Base-by-base conservation (phyloP, 2,797 vertebrate genomes). In the Borostomias antarcticus region DNA sequence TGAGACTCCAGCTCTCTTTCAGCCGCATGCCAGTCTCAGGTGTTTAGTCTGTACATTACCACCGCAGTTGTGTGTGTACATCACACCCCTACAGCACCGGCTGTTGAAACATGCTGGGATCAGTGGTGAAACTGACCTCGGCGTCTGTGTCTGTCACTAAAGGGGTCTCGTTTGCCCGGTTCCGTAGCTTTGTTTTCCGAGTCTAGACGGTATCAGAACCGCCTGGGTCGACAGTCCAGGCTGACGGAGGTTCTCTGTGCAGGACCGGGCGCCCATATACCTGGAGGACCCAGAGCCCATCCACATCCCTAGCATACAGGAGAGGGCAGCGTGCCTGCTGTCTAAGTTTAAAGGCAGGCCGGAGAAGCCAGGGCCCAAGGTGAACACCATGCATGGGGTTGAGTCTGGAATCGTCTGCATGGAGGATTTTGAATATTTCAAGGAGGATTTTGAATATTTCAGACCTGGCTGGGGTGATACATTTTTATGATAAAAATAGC, bases 311-410 rank as follows among this genome's bases (percentile, higher is more conserved):
- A 87, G 87, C 77, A 83, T 92, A 76, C 87, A 88, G 69, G 89
- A 92, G 77, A 83, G 91, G 83, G 84, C 86, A 0, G 88, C 88
- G 8, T 86, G 84, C 59, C 80, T 92, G 19, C 74, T 88, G 63
- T 83, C 91, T 77, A 90, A 52, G 76, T 91, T 90, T 81, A 89
- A 85, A 72, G 82, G 79, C 30, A 66, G 86, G 85, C 76, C 83
- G 48, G 80, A 88, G 61, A 91, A 84, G 48, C n/a, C n/a, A n/a
- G n/a, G n/a, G n/a, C 83, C 89, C 59, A 90, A 93, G 88, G 89
- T 91, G 89, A 91, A 80, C 83, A 71, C 82, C 57, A 15, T 82
- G 76, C 87, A 87, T 86, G 82, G 58, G 57, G 40, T 69, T 21
- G 59, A 71, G 30, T 66, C 56, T 25, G 48, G 1, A 21, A 7